A percentile compares a stretch with the other conserved stretches of the same genome.
These are phyloP conservation scores for Corvus hawaiiensis DNA, from an alignment of 2,113 vertebrate genomes.

Conservation along the genomic window DNA sequence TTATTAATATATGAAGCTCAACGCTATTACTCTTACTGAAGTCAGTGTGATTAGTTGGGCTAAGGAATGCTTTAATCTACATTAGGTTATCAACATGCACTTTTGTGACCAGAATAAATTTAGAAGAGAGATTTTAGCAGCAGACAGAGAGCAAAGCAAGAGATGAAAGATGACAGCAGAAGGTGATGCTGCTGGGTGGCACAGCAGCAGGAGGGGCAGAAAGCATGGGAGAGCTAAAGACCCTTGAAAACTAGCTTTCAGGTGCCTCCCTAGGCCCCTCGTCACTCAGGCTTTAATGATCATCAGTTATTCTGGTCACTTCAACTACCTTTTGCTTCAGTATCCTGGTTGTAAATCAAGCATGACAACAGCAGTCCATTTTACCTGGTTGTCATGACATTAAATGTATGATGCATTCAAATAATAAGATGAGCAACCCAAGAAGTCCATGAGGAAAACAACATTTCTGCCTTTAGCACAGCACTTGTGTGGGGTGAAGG, in stretches of 20 bases:
- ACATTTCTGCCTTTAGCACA: neutral
- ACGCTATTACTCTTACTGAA: neutral
- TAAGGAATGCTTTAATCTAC: neutral
- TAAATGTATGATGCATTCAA: neutral
- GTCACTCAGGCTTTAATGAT: neutral
- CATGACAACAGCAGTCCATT: neutral
- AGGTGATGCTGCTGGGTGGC: neutral
- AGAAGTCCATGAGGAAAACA: neutral
- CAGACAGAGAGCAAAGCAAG: neutral
- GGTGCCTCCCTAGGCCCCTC: neutral
- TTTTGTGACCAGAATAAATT: neutral
- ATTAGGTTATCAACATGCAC: neutral
- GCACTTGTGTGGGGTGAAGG: neutral
- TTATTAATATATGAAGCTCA: neutral
- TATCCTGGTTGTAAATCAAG: neutral
- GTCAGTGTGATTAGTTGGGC: neutral
- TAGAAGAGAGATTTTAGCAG: neutral
- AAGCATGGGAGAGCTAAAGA: neutral
- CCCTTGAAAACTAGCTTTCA: neutral
- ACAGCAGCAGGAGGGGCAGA: neutral
- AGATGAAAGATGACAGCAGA: neutral
- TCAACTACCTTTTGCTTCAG: neutral
- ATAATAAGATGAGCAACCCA: neutral
- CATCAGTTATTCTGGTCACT: neutral
- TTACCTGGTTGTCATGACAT: neutral